A percentile compares a stretch with the other conserved stretches of the same genome.
Conservation (phyloP, 2,888 invertebrate genomes). For the Lordiphosa fenestrarum region DNA sequence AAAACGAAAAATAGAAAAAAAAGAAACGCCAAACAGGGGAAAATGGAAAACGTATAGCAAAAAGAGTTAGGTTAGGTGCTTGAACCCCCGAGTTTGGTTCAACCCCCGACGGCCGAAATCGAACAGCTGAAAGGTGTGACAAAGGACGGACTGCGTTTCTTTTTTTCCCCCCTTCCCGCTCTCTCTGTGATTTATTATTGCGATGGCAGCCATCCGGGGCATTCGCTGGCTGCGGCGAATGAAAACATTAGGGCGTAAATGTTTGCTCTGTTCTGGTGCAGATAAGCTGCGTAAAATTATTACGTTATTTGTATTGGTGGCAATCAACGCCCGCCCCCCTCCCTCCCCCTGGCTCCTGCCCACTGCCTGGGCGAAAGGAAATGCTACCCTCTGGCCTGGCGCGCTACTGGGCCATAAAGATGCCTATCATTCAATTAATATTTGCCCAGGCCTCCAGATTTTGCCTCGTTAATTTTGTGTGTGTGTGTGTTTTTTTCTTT, state of each 20-base stretch:
- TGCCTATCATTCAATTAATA: conserved; percentile 77
- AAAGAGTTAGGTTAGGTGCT: conserved; percentile 57
- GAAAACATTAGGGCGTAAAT: conserved; percentile 79
- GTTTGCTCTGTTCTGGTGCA: conserved; percentile 78
- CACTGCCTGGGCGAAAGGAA: too few species aligned
- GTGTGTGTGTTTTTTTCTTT: conserved; percentile 13
- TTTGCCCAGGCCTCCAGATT: conserved; percentile 38
- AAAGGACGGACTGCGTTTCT: conserved; percentile 7
- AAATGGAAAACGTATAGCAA: conserved; percentile 51
- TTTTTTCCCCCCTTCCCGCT: neutral
- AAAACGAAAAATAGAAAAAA: conserved; percentile 22
- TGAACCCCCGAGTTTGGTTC: conserved; percentile 15
- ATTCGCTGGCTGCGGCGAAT: conserved; percentile 43
- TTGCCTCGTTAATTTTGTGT: conserved; percentile 29
- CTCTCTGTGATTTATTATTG: conserved; percentile 56
- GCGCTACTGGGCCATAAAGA: conserved; percentile 55
- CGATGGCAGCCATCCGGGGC: conserved; percentile 49
- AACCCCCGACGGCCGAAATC: conserved; percentile 54
- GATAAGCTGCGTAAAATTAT: conserved; percentile 78
- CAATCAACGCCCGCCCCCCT: conserved; percentile 60
- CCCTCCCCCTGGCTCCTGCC: too few species aligned
- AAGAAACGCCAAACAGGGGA: conserved; percentile 7
- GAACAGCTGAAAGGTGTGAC: conserved; percentile 35
- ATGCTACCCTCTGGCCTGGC: conserved; percentile 12
- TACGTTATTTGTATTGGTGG: conserved; percentile 77